A percentile compares a stretch with the other conserved stretches of the same genome.
These are phyloP conservation scores for Gopherus flavomarginatus DNA, from an alignment of 2,113 vertebrate genomes.

Conservation along the genomic window DNA sequence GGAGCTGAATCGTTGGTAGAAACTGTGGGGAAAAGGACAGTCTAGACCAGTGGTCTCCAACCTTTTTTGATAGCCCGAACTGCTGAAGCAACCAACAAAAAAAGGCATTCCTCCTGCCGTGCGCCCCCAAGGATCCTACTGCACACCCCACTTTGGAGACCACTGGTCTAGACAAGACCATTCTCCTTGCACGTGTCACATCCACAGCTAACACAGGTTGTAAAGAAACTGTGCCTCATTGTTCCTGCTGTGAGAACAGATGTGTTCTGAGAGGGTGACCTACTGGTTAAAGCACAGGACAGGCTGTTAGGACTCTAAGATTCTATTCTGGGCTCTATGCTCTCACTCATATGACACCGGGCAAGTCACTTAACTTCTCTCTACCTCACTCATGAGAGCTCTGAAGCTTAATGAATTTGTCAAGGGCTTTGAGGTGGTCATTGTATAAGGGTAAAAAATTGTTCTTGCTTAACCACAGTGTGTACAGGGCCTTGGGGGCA, in stretches of 20 bases:
- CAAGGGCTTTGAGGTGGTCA: not conserved
- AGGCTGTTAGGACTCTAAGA: accelerated
- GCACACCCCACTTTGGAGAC: too few relatives aligned
- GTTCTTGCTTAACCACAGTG: not conserved
- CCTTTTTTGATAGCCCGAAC: too few relatives aligned
- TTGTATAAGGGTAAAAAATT: not conserved
- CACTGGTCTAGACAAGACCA: not conserved
- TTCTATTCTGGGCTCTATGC: not conserved
- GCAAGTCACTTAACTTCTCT: not conserved
- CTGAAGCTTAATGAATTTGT: not conserved
- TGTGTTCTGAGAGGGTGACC: not conserved
- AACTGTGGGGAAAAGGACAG: not conserved
- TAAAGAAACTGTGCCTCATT: not conserved
- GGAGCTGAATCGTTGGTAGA: not conserved
- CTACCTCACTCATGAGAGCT: not conserved
- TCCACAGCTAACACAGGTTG: not conserved
- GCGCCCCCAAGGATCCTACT: too few relatives aligned
- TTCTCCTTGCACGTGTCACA: accelerated
- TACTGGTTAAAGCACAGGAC: not conserved
- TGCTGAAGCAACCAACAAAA: too few relatives aligned
- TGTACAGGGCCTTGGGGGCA: not conserved
- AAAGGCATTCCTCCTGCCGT: too few relatives aligned
- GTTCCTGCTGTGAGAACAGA: not conserved
- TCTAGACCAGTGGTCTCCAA: not conserved
- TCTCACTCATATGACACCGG: not conserved